phyloP scores from a whole-genome alignment of 1,140 invertebrate genomes.

The Gryon sp. region DNA sequence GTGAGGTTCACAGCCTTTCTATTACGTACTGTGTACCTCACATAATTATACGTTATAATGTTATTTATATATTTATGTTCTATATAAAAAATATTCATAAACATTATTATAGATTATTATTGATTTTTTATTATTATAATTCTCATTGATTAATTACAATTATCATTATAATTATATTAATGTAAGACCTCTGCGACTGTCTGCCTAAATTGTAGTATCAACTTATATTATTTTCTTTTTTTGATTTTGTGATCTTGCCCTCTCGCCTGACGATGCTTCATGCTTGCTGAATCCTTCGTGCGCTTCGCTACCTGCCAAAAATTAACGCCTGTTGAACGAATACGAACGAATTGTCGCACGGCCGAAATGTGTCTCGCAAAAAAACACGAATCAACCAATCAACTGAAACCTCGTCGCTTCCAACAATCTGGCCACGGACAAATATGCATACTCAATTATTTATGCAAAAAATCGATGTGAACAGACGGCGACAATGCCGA shows the following conservation, averaged over 20 bases:
- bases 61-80: slow-evolving; percentile 12
- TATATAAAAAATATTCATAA: slow-evolving; percentile 15
- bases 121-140: slow-evolving; percentile 31
- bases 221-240: slow-evolving; percentile 80
- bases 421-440: slow-evolving; percentile 57
- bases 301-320: slow-evolving; percentile 80
- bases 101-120: slow-evolving; percentile 26
- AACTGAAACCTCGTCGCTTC: slow-evolving; percentile 47
- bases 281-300: slow-evolving; percentile 80
- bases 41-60: slow-evolving; percentile 3
- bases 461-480: slow-evolving; percentile 50
- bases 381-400: slow-evolving; percentile 67
- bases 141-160: slow-evolving; percentile 47
- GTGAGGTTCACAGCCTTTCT: slow-evolving; percentile 29
- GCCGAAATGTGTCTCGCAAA: slow-evolving; percentile 64
- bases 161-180: slow-evolving; percentile 41
- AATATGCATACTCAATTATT: slow-evolving; percentile 42
- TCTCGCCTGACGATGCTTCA: slow-evolving; percentile 81
- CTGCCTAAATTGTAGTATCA: slow-evolving; percentile 73
- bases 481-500: slow-evolving; percentile 77
- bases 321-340: slow-evolving; percentile 78
- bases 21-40: slow-evolving; percentile 23
- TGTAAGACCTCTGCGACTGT: slow-evolving; percentile 63
- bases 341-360: slow-evolving; percentile 64
- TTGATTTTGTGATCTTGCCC: slow-evolving; percentile 80